These are phyloP conservation scores for Drosophila virilis DNA, from an alignment of 1,140 invertebrate species.

Conservation along the genomic window DNA sequence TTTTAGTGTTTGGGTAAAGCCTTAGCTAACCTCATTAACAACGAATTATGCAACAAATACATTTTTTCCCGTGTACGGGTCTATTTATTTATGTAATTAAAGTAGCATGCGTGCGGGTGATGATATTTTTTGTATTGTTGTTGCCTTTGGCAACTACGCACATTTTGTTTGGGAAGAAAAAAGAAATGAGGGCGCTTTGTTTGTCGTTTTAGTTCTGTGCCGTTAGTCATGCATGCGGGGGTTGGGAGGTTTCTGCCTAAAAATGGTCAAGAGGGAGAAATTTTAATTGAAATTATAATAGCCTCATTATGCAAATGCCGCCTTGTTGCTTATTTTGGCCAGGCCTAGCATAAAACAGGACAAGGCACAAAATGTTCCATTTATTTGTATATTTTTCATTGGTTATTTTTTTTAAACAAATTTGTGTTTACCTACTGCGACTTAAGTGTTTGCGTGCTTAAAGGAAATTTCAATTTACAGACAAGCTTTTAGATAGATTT, in stretches of 20 bases:
- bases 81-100: conserved; percentile 44
- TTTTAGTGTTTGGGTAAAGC: not conserved
- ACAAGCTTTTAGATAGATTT: conserved; percentile 12
- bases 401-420: conserved; percentile 26
- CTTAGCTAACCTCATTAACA: conserved; percentile 20
- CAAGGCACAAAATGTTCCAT: conserved; percentile 42
- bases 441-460: conserved; percentile 63
- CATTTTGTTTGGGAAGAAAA: not conserved
- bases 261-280: conserved; percentile 54
- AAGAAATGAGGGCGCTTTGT: conserved; percentile 5
- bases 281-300: conserved; percentile 82
- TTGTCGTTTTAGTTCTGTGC: conserved; percentile 49
- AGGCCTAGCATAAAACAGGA: conserved; percentile 10
- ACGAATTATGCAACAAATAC: conserved; percentile 6
- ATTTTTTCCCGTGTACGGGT: conserved; percentile 8
- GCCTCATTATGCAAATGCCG: conserved; percentile 74
- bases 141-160: conserved; percentile 6
- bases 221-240: conserved; percentile 53
- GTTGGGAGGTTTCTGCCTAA: conserved; percentile 2
- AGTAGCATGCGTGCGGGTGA: conserved; percentile 1
- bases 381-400: conserved; percentile 50
- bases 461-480: conserved; percentile 45
- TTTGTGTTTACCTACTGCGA: conserved; percentile 52
- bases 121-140: conserved; percentile 2
- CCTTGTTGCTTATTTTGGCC: conserved; percentile 59